Evolutionary conservation across 1,140 invertebrate species (phyloP).

Genomic region (Pentalonia nigronervosa): DNA sequence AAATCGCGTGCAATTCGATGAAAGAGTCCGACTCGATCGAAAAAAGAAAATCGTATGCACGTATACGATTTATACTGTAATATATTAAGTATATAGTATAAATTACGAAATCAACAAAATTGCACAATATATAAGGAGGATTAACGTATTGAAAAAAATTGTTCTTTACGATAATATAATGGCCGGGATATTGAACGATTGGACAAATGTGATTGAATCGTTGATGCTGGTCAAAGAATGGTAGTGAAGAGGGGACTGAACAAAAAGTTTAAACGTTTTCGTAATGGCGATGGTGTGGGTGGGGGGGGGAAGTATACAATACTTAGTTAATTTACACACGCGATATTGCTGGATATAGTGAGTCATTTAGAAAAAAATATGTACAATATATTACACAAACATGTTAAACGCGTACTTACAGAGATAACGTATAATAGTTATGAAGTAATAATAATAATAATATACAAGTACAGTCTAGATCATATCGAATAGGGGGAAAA

Average conservation of each 20-base stretch:
- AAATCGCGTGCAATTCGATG: not conserved
- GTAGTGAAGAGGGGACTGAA: too few relatives aligned
- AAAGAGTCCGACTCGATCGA: not conserved
- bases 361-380: not conserved
- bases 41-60: not conserved
- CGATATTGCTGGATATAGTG: not conserved
- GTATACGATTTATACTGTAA: not conserved
- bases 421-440: not conserved
- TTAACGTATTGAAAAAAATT: not conserved
- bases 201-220: too few relatives aligned
- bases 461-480: conserved; percentile 47
- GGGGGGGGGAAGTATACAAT: not conserved
- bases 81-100: not conserved
- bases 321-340: not conserved
- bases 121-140: not conserved
- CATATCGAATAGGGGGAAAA: not conserved
- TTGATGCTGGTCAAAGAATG: too few relatives aligned
- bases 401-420: not conserved
- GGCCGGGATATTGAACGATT: too few relatives aligned
- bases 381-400: not conserved
- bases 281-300: not conserved
- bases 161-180: not conserved
- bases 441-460: conserved; percentile 37
- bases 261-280: too few relatives aligned
- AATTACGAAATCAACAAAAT: not conserved